Base-by-base conservation (phyloP, 37 sponge, comb jelly and placozoan species). In the Petrosia ficiformis region DNA sequence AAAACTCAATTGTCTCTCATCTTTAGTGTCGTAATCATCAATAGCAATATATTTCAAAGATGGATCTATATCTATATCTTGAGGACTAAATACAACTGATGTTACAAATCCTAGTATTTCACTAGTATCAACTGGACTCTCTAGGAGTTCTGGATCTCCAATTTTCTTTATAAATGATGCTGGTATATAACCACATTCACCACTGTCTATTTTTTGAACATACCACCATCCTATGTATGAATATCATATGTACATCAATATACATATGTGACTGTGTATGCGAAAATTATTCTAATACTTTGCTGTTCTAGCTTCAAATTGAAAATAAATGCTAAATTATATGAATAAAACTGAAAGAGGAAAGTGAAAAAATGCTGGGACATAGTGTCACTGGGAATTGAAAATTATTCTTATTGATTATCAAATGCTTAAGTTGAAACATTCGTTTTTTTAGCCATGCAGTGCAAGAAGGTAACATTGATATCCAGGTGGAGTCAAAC, bases 1-100 rank as follows among this genome's bases (percentile, higher is more conserved):
- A 57, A 89, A 76, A 38, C 68, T 65, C 32, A 89, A 39, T 64
- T 89, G 84, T 0, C 75, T 19, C 0, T 58, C 64, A 16, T 83
- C 80, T 0, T 74, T 71, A 3, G 81, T 72, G 1, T 72, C 32
- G 28, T 84, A 89, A 59, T 80, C 81, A 24, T 73, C 85, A 42
- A 79, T 75, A 39, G 90, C 90, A 48, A 11, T 39, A 63, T 80
- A 60, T 32, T 42, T 71, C 43, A 80, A 30, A 1, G 14, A 8
- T 48, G 54, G 14, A 14, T 19, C 54, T 48, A 14, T 19, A 48
- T 48, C 54, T 19, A 48, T 8, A 14, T 19, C 14, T 48, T 8
- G 8, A 19, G 54, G 54, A 48, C 14, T 48, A 14, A 14, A 48
- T 19, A 14, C 14, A 8, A 48, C 54, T 5, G 63, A 61, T 8